Evolutionary conservation across 2,888 invertebrate species (phyloP).

Genomic region (Lasioglossum pauxillum): DNA sequence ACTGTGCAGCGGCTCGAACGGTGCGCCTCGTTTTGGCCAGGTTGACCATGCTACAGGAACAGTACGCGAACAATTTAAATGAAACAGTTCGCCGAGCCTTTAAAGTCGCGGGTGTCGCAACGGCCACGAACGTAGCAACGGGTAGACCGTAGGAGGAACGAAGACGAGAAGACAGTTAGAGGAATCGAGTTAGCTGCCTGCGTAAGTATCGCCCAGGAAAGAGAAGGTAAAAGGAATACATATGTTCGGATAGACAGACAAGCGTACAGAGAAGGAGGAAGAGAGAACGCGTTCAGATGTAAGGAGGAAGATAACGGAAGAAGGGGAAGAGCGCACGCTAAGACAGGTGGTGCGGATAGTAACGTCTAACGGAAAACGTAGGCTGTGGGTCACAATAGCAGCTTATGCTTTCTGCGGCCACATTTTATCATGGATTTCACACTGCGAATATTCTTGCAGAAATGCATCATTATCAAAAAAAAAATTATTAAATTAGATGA

Average conservation of each 20-base stretch:
- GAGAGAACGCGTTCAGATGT: conserved; percentile 46
- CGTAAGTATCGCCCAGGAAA: not conserved
- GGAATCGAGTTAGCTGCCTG: conserved; percentile 10
- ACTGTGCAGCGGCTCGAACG: not conserved
- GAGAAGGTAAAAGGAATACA: conserved; percentile 12
- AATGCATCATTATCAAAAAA: not conserved
- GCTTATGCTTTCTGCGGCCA: conserved; percentile 30
- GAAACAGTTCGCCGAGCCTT: conserved; percentile 54
- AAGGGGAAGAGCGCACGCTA: conserved; percentile 63
- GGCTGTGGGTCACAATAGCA: conserved; percentile 65
- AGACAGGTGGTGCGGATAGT: conserved; percentile 72
- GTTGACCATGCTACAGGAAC: conserved; percentile 23
- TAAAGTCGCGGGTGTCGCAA: conserved; percentile 64
- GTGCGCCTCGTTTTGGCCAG: conserved; percentile 40
- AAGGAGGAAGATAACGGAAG: conserved; percentile 65
- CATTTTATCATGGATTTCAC: conserved; percentile 26
- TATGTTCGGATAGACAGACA: not conserved
- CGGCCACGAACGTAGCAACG: conserved; percentile 51
- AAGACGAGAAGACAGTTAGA: not conserved
- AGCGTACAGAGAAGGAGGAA: conserved; percentile 20
- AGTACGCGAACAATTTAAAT: conserved; percentile 47
- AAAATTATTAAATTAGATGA: not conserved
- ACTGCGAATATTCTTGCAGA: not conserved
- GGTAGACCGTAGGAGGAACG: conserved; percentile 23
- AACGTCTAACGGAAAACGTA: conserved; percentile 70